These are phyloP conservation scores for Pachycephus smyrnensis DNA, from an alignment of 2,888 invertebrate species.

Conservation along the genomic window DNA sequence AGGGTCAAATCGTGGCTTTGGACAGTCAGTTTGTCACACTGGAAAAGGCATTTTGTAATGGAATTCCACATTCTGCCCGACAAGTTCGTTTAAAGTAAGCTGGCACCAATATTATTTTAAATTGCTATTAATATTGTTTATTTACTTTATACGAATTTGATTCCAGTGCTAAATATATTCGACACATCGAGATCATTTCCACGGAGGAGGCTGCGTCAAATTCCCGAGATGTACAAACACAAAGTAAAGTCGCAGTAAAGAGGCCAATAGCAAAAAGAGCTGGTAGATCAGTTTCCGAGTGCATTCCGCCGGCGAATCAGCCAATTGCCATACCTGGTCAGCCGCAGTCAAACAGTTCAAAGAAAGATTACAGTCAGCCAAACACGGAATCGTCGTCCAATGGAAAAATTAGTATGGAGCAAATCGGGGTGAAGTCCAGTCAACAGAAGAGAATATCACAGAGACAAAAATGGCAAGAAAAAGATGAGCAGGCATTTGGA, in stretches of 20 bases:
- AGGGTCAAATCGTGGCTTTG: constrained; percentile 81
- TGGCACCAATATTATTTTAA: not conserved
- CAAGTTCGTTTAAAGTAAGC: constrained; percentile 75
- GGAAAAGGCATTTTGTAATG: constrained; percentile 86
- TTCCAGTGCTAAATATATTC: constrained; percentile 79
- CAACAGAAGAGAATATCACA: constrained; percentile 54
- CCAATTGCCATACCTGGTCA: constrained; percentile 36
- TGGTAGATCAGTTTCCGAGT: constrained; percentile 67
- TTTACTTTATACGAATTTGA: constrained; percentile 14
- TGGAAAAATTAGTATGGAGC: constrained; percentile 42
- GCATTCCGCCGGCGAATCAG: constrained; percentile 50
- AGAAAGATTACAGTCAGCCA: not conserved
- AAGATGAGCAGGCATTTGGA: constrained; percentile 84
- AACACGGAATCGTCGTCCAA: constrained; percentile 48
- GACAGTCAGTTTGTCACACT: constrained; percentile 80
- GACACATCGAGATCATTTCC: constrained; percentile 81
- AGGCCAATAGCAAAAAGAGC: constrained; percentile 71
- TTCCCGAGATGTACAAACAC: constrained; percentile 58
- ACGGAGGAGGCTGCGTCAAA: constrained; percentile 67
- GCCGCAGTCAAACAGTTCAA: constrained; percentile 11
- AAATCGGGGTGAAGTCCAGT: not conserved
- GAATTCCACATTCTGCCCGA: constrained; percentile 73
- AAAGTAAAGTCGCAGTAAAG: constrained; percentile 70
- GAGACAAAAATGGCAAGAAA: constrained; percentile 66
- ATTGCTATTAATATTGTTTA: constrained; percentile 4